These are phyloP conservation scores for Diarsia mendica DNA, from an alignment of 2,888 invertebrate genomes.

Conservation along the genomic window DNA sequence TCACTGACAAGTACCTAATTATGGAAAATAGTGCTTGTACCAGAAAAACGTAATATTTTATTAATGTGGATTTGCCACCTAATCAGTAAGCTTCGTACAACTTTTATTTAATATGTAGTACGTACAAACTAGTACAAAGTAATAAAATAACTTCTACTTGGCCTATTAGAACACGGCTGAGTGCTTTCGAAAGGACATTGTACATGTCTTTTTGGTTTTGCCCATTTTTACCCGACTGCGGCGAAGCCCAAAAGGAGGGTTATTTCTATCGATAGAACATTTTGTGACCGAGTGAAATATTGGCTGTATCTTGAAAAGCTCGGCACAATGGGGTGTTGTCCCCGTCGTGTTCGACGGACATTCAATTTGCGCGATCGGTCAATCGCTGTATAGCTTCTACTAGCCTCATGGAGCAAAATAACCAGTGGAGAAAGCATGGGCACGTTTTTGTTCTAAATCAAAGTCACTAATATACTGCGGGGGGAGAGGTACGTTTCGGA, in stretches of 20 bases:
- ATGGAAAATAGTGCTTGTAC: too few relatives aligned
- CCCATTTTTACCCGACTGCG: too few relatives aligned
- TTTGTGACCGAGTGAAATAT: conserved; percentile 81
- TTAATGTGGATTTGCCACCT: neutral
- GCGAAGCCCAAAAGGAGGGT: too few relatives aligned
- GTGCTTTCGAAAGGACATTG: conserved; percentile 58
- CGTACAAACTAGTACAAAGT: conserved; percentile 14
- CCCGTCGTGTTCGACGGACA: conserved; percentile 82
- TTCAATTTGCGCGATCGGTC: conserved; percentile 88
- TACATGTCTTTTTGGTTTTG: conserved; percentile 64
- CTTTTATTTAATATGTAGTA: conserved; percentile 20
- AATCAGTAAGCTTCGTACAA: neutral
- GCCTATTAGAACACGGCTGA: conserved; percentile 53
- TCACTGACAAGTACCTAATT: too few relatives aligned
- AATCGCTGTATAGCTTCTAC: conserved; percentile 83
- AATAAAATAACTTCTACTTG: conserved; percentile 48
- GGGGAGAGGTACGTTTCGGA: too few relatives aligned
- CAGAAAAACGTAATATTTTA: too few relatives aligned
- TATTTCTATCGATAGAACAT: conserved; percentile 69
- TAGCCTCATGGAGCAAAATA: too few relatives aligned
- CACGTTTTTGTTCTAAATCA: too few relatives aligned
- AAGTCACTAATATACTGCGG: too few relatives aligned
- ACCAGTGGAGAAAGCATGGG: too few relatives aligned
- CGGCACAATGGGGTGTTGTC: conserved; percentile 82
- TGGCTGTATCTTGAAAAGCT: conserved; percentile 82